Evolutionary conservation across 2,113 vertebrate genomes (phyloP).

Genomic region (Fulica atra): DNA sequence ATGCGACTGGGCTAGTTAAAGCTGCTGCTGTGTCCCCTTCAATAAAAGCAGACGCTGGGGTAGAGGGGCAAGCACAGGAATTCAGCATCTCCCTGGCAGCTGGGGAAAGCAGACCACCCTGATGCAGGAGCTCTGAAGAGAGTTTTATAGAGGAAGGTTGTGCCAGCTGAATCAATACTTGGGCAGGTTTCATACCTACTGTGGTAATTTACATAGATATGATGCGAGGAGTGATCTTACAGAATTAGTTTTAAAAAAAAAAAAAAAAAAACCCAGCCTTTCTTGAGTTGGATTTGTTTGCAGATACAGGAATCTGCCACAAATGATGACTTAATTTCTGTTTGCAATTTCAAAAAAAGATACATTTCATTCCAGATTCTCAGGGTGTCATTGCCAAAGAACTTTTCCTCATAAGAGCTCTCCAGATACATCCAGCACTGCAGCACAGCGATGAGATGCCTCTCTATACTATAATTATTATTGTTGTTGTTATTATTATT

Average conservation of each 20-base stretch:
- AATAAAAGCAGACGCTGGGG: neutral
- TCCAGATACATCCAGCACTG: neutral
- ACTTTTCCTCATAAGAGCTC: neutral
- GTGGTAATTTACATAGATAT: neutral
- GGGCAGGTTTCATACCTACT: neutral
- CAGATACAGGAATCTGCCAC: neutral
- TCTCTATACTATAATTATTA: neutral
- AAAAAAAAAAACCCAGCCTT: neutral
- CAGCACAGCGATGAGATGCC: neutral
- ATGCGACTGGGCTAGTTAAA: neutral
- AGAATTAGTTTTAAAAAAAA: neutral
- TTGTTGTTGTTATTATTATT: neutral
- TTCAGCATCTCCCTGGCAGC: conserved; percentile 22
- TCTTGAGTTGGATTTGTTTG: neutral
- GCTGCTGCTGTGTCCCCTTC: neutral
- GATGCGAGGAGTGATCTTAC: neutral
- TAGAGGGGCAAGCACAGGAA: neutral
- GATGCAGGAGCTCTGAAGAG: neutral
- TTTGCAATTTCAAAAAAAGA: neutral
- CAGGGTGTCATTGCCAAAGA: neutral
- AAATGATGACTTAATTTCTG: neutral
- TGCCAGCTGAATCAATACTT: conserved; percentile 64
- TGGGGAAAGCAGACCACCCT: conserved; percentile 50
- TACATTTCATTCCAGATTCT: neutral
- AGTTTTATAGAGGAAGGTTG: neutral